A percentile compares a stretch with the other conserved stretches of the same genome.
phyloP scores from a whole-genome alignment of 2,113 vertebrate species.

The Danio rerio region GRCz12tu NC_133198.1:25435001-25435500 shows the following conservation, averaged over 20 bases:
- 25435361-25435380: slow-evolving; percentile 55
- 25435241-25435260: slow-evolving; percentile 55
- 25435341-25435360: slow-evolving; percentile 60
- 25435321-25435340: slow-evolving; percentile 51
- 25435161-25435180: slow-evolving; percentile 87
- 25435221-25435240: slow-evolving; percentile 55
- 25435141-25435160: slow-evolving; percentile 89
- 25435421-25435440: slow-evolving; percentile 54
- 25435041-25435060: too few species aligned
- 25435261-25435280: slow-evolving; percentile 56
- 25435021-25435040: too few species aligned
- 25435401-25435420: slow-evolving; percentile 45
- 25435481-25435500: slow-evolving; percentile 50
- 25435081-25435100: too few species aligned
- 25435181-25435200: slow-evolving; percentile 84
- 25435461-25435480: slow-evolving; percentile 52
- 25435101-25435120: slow-evolving; percentile 6
- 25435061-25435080: too few species aligned
- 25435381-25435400: slow-evolving; percentile 65
- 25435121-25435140: slow-evolving; percentile 76
- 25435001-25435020: too few species aligned
- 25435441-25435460: slow-evolving; percentile 19
- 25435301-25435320: background rate
- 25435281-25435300: slow-evolving; percentile 66
- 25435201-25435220: slow-evolving; percentile 75